Evolutionary conservation across 1,140 invertebrate genomes (phyloP).

Genomic region (Drosophila quadrilineata): DNA sequence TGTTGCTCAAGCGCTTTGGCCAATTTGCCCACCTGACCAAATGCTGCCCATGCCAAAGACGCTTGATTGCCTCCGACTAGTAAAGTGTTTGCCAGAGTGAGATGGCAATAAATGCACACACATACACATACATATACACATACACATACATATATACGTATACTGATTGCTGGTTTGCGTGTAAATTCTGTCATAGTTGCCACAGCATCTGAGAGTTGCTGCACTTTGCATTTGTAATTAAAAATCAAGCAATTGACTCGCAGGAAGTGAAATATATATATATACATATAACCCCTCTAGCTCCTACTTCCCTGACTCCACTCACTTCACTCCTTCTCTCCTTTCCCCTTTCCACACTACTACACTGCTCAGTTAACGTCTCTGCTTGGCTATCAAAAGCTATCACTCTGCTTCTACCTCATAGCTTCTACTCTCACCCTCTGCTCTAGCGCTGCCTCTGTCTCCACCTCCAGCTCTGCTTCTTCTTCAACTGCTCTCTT

Average conservation of each 20-base stretch:
- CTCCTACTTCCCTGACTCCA: neutral
- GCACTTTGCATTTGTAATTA: slow-evolving; percentile 79
- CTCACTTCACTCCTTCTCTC: neutral
- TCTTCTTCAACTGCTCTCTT: slow-evolving; percentile 12
- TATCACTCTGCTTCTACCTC: neutral
- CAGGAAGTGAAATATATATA: slow-evolving; percentile 71
- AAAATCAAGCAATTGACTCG: slow-evolving; percentile 75
- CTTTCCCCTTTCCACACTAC: neutral
- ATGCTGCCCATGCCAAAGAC: slow-evolving; percentile 6
- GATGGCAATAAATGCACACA: slow-evolving; percentile 8
- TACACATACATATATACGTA: neutral
- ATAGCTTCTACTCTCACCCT: too few relatives aligned
- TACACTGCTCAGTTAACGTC: too few relatives aligned
- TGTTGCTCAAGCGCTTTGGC: slow-evolving; percentile 2
- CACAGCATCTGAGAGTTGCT: too few relatives aligned
- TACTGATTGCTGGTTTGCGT: slow-evolving; percentile 45
- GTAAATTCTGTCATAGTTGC: slow-evolving; percentile 39
- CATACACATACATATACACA: slow-evolving; percentile 7
- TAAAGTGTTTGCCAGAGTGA: too few relatives aligned
- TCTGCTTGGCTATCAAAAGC: neutral
- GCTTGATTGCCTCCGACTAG: slow-evolving; percentile 42
- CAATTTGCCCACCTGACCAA: slow-evolving; percentile 43
- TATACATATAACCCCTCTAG: too few relatives aligned
- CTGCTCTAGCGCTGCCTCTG: too few relatives aligned
- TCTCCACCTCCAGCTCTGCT: too few relatives aligned